Base-by-base conservation (phyloP, 2,113 vertebrate genomes). In the Hippocampus barbouri region DNA sequence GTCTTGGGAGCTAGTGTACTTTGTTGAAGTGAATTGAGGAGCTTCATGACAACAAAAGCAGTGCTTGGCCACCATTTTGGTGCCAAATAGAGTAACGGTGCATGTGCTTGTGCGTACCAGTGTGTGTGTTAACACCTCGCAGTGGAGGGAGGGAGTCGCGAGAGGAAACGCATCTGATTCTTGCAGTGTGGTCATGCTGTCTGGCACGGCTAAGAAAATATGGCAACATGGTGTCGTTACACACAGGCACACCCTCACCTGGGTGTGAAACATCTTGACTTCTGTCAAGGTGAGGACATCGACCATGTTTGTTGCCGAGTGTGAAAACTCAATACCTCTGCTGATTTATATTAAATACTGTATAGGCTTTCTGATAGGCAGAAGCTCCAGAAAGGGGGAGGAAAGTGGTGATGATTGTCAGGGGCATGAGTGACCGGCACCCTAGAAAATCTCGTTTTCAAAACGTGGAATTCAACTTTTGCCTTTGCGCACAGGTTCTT, bases 111-210 rank as follows among this genome's bases (percentile, higher is more conserved):
- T 34, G 30, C 30, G 5, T 34, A 4, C 30, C 30, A 34, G 30
- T 34, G 73, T 62, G 70, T 65, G 53, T 85, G 78, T 85, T 84
- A 79, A 81, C 68, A 21, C 56, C 74, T 45, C 25, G 70, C 76
- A 66, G 83, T 72, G 83, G 45, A 1, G 88, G 80, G 45, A 1
- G 88, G 80, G 89, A 87, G 66, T 66, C 41, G 79, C 80, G 30
- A 72, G 70, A 87, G 89, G 86, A 93, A 89, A 87, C 73, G 49
- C 53, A 21, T 43, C 78, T 74, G 76, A 82, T 84, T 87, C 84
- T 85, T 83, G 78, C 88, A 72, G 80, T 79, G 73, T 75, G 86
- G 9, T 78, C 83, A 71, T 90, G 85, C 88, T 88, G 89, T 86
- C 68, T 53, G 66, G 80, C 83, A 66, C 73, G 47, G 78, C 86